phyloP scores from a whole-genome alignment of 1,140 invertebrate genomes.

The Paramacrobiotus metropolitanus region DNA sequence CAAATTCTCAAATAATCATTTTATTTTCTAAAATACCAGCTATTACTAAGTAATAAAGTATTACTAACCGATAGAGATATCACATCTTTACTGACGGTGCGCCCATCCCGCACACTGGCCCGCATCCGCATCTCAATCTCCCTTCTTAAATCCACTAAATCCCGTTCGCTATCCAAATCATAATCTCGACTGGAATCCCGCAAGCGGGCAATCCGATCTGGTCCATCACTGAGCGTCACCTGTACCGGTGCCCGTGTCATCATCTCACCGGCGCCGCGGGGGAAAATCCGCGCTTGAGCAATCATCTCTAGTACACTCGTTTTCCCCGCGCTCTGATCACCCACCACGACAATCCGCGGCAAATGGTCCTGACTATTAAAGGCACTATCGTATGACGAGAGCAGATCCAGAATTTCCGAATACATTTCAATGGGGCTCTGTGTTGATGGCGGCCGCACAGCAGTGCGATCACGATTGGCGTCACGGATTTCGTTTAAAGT shows the following conservation, averaged over 20 bases:
- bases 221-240: slow-evolving; percentile 91
- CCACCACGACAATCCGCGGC: slow-evolving; percentile 79
- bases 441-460: slow-evolving; percentile 56
- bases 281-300: slow-evolving; percentile 89
- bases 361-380: slow-evolving; percentile 88
- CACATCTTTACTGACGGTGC: slow-evolving; percentile 4
- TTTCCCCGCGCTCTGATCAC: slow-evolving; percentile 97
- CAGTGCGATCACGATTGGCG: slow-evolving; percentile 26
- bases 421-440: slow-evolving; percentile 84
- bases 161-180: slow-evolving; percentile 81
- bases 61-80: slow-evolving; percentile 2
- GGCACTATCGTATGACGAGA: slow-evolving; percentile 63
- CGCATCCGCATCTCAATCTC: not conserved
- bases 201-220: slow-evolving; percentile 94
- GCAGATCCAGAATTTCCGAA: slow-evolving; percentile 88
- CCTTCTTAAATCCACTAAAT: slow-evolving; percentile 20
- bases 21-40: too few relatives aligned
- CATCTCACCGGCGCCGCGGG: slow-evolving; percentile 42
- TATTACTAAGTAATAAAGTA: too few relatives aligned
- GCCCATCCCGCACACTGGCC: not conserved
- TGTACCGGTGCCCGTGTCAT: slow-evolving; percentile 69
- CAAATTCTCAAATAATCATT: too few relatives aligned
- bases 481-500: slow-evolving; percentile 52
- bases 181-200: slow-evolving; percentile 74
- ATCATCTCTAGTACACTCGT: slow-evolving; percentile 97